Base-by-base conservation (phyloP, 2,888 invertebrate genomes). In the Antheraea assamensis region DNA sequence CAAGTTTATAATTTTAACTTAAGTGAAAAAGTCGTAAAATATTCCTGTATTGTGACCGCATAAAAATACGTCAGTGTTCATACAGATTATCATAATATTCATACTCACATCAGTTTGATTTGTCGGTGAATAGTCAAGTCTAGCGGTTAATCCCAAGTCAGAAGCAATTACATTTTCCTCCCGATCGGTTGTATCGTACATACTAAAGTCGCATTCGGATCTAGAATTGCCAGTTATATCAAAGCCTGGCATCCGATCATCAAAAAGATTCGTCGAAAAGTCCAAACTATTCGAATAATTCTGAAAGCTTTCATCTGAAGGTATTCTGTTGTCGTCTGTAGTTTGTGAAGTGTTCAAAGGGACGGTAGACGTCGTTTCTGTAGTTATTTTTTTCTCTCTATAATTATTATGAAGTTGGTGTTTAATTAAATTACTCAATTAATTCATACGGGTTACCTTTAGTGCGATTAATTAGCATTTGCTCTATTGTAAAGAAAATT, bases 301-400 rank as follows among this genome's bases (percentile, higher is more conserved):
- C 61, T 91, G 90, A 66, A 92, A 85, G 72, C 90, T 90, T 76
- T 92, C 91, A 70, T 92, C 91, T 10, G 91, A 92, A 0, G 90
- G 89, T 58, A 88, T 77, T 73, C 84, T 84, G 73, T 80, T 88
- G 42, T 90, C 89, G 61, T 90, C 90, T 0, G 80, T 78, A 68
- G 77, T 82, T 49, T 81, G 76, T 4, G 79, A 76, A n/a, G 79
- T 71, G 74, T 80, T 83, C 0, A 76, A 75, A 64, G 77, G 3
- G n/a, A 58, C n/a, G 52, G 68, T 27, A 21, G 52, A 31, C 5
- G 42, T 52, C 30, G 24, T 24, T 42, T 73, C 42, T 0, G 35
- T 55, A 52, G 61, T 71, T 30, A 19, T 71, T 68, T 55, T 27
- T 52, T 58, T 64, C 10, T 70, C 30, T 8, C 73, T 75, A 35